These are phyloP conservation scores for Drosophila kurseongensis DNA, from an alignment of 1,140 invertebrate genomes.

Conservation along the genomic window DNA sequence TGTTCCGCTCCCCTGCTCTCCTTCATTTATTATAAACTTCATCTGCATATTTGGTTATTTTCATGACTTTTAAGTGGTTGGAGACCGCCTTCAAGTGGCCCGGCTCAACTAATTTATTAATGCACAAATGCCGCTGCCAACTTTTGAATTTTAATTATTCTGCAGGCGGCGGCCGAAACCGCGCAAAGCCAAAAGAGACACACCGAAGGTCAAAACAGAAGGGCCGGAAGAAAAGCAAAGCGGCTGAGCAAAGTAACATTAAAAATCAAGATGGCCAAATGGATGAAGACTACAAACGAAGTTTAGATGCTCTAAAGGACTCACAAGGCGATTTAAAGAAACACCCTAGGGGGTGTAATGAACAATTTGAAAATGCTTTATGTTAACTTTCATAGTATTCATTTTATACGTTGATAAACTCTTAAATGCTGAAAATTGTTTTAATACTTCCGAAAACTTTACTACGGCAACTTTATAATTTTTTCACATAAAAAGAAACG, in stretches of 20 bases:
- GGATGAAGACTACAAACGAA: background rate
- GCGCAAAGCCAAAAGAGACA: conserved; percentile 29
- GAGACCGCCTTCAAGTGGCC: conserved; percentile 16
- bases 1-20: background rate
- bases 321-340: too few species aligned
- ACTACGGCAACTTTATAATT: background rate
- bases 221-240: conserved; percentile 14
- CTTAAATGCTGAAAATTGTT: background rate
- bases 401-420: background rate
- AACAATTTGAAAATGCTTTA: too few species aligned
- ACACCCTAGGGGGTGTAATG: background rate
- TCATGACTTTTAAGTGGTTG: conserved; percentile 62
- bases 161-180: conserved; percentile 18
- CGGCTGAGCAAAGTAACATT: conserved; percentile 7
- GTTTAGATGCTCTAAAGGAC: background rate
- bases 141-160: conserved; percentile 65
- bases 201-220: conserved; percentile 28
- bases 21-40: conserved; percentile 28
- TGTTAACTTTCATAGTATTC: too few species aligned
- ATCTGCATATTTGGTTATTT: conserved; percentile 63
- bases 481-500: background rate
- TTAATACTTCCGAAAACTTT: background rate
- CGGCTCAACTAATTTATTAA: conserved; percentile 57
- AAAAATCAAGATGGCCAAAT: conserved; percentile 6
- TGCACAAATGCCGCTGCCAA: conserved; percentile 55